These are phyloP conservation scores for Timema cristinae DNA, from an alignment of 2,888 invertebrate species.

Conservation along the genomic window DNA sequence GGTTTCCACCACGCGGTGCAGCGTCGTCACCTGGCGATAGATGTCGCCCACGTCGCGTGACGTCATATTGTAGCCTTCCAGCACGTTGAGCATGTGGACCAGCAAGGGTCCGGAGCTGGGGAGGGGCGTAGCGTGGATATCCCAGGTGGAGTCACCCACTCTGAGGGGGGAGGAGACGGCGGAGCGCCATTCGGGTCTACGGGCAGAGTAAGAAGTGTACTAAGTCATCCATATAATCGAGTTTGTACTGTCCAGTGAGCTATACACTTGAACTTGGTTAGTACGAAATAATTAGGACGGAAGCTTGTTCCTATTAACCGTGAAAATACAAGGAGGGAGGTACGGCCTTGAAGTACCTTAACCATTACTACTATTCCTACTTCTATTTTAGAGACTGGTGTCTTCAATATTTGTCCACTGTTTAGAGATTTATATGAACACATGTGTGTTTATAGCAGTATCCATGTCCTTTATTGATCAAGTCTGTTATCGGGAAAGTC, in stretches of 20 bases:
- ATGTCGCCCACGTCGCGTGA: neutral
- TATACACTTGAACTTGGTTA: no score
- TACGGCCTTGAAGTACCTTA: no score
- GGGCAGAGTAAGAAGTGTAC: neutral
- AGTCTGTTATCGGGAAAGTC: no score
- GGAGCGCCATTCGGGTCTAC: neutral
- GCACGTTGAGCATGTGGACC: slow-evolving; percentile 14
- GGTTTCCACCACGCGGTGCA: slow-evolving; percentile 81
- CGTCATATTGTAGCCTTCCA: slow-evolving; percentile 16
- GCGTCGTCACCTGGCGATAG: slow-evolving; percentile 46
- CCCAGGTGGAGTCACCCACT: neutral
- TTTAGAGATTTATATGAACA: no score
- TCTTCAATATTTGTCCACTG: no score
- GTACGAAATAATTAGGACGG: no score
- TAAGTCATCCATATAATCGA: neutral
- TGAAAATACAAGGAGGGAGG: no score
- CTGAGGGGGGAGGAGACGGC: neutral
- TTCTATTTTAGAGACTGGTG: no score
- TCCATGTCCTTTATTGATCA: no score
- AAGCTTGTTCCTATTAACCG: no score
- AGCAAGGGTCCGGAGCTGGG: slow-evolving; percentile 10
- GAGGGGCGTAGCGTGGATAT: slow-evolving; percentile 6
- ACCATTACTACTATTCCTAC: no score
- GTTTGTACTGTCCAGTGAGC: neutral
- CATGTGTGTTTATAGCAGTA: no score